A percentile compares a stretch with the other conserved stretches of the same genome.
phyloP scores from a whole-genome alignment of 2,797 vertebrate species.

The Rhodeus uyekii region DNA sequence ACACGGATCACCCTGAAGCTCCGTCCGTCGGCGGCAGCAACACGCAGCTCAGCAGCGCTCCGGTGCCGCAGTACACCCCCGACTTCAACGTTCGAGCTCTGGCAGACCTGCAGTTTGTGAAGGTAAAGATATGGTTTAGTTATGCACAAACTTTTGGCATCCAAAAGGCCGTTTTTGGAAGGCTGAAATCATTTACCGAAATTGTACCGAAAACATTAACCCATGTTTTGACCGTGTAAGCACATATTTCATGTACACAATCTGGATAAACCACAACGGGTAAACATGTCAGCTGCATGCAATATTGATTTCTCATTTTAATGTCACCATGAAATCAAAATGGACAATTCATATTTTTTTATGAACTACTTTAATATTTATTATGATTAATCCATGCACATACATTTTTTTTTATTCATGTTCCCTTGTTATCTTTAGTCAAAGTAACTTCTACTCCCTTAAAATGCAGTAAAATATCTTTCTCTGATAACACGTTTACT shows the following conservation, averaged over 20 bases:
- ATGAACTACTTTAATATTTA: too few species aligned
- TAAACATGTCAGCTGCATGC: background rate
- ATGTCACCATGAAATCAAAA: background rate
- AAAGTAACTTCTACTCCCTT: too few species aligned
- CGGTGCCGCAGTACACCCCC: slow-evolving; percentile 79
- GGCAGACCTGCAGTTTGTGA: slow-evolving; percentile 88
- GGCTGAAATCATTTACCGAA: background rate
- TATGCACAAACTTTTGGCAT: background rate
- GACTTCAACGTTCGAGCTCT: slow-evolving; percentile 93
- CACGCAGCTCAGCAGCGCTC: slow-evolving; percentile 80
- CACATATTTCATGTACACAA: background rate
- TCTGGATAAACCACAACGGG: background rate
- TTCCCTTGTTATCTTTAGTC: too few species aligned
- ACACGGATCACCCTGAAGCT: slow-evolving; percentile 77
- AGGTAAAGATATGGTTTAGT: slow-evolving; percentile 73
- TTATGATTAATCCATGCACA: too few species aligned
- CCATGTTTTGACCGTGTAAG: background rate
- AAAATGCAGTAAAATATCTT: too few species aligned
- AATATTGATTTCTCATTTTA: background rate
- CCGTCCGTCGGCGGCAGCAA: slow-evolving; percentile 79
- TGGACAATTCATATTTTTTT: background rate
- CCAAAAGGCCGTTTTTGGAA: background rate
- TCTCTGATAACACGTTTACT: too few species aligned
- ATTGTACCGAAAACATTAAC: too few species aligned
- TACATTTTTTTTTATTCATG: too few species aligned